phyloP scores from a whole-genome alignment of 2,113 vertebrate genomes.

The Lepus europaeus region DNA sequence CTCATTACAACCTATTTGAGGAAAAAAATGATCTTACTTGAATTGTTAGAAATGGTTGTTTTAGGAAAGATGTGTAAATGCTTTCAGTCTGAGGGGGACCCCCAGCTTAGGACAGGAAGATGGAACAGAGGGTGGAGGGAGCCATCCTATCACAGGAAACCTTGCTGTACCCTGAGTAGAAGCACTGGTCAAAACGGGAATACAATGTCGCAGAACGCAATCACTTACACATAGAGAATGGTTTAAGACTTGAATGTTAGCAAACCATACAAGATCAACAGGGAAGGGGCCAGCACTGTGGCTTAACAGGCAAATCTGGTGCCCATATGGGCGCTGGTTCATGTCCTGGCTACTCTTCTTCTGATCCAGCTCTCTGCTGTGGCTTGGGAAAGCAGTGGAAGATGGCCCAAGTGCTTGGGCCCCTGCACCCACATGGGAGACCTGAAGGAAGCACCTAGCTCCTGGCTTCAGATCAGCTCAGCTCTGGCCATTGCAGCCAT shows the following conservation, averaged over 20 bases:
- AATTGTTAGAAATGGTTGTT: constrained; percentile 49
- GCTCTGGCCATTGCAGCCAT: no score
- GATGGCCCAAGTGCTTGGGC: no score
- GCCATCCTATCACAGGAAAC: background rate
- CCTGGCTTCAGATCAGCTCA: no score
- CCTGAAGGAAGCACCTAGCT: no score
- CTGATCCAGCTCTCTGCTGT: no score
- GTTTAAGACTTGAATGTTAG: background rate
- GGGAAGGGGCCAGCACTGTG: background rate
- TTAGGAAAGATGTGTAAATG: background rate
- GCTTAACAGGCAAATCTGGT: no score
- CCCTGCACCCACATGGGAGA: no score
- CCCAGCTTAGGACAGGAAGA: background rate
- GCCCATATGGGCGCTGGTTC: no score
- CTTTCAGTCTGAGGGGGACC: background rate
- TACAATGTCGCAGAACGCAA: constrained; percentile 14
- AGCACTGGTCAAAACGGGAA: constrained; percentile 33
- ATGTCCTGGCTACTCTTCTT: no score
- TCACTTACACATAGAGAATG: constrained; percentile 7
- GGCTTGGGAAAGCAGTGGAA: no score
- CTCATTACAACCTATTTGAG: background rate
- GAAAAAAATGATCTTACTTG: constrained; percentile 21
- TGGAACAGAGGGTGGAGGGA: background rate
- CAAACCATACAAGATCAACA: background rate
- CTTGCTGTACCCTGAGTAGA: background rate